Conservation (phyloP, 2,113 vertebrate species). For the Dipodomys ordii region DNA sequence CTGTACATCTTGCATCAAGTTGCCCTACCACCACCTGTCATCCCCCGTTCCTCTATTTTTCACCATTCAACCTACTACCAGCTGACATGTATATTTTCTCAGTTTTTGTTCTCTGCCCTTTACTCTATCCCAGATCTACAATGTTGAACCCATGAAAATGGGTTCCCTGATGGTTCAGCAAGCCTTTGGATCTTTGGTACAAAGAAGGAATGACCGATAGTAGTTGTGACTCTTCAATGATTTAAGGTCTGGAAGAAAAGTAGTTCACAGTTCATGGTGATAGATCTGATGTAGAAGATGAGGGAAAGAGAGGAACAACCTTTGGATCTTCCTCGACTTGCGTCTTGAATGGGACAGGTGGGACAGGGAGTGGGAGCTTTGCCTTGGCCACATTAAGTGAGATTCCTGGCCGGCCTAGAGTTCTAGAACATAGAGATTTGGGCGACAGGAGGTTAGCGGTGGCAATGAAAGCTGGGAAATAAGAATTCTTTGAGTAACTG, state of each 20-base stretch:
- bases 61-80: neutral
- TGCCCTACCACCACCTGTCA: fast-evolving
- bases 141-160: neutral
- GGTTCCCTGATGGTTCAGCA: neutral
- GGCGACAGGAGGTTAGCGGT: neutral
- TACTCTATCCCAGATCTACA: neutral
- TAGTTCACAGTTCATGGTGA: neutral
- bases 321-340: neutral
- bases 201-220: neutral
- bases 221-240: neutral
- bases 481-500: neutral
- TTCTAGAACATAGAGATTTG: neutral
- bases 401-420: neutral
- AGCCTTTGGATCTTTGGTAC: neutral
- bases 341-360: neutral
- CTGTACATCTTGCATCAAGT: neutral
- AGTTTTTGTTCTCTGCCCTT: neutral
- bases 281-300: no score
- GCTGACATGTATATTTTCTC: neutral
- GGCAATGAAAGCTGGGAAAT: neutral
- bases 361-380: neutral
- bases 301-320: neutral
- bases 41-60: neutral
- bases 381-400: neutral
- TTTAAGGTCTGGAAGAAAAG: neutral